These are phyloP conservation scores for Coptodon bakossiorum DNA, from an alignment of 2,113 vertebrate species.

Conservation along the genomic window DNA sequence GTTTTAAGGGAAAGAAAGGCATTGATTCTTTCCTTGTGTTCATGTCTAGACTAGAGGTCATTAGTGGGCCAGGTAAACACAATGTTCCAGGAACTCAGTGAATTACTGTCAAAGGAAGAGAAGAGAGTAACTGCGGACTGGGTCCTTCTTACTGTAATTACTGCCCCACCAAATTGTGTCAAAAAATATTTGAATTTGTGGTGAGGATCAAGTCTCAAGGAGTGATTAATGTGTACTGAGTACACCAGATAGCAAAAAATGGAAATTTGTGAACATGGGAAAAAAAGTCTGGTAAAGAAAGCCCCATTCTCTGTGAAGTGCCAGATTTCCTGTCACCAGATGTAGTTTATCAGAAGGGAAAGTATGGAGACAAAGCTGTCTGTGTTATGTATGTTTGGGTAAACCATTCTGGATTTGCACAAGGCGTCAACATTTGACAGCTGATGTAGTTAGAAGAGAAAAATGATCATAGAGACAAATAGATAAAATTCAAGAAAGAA, in stretches of 20 bases:
- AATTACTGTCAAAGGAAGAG: background rate
- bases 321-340: background rate
- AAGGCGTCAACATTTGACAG: background rate
- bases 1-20: accelerated
- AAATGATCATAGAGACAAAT: background rate
- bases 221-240: background rate
- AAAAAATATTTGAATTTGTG: background rate
- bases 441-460: background rate
- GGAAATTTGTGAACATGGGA: background rate
- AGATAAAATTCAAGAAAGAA: background rate
- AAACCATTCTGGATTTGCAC: background rate
- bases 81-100: background rate
- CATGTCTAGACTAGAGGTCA: background rate
- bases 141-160: background rate
- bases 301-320: background rate
- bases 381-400: accelerated
- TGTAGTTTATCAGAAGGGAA: background rate
- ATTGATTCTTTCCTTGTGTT: background rate
- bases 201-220: accelerated
- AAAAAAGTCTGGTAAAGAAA: background rate
- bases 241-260: background rate
- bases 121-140: background rate
- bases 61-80: background rate
- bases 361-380: background rate
- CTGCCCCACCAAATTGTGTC: background rate